phyloP scores from a whole-genome alignment of 37 sponge, comb jelly and placozoan genomes.

The Lycopodina hypogea region DNA sequence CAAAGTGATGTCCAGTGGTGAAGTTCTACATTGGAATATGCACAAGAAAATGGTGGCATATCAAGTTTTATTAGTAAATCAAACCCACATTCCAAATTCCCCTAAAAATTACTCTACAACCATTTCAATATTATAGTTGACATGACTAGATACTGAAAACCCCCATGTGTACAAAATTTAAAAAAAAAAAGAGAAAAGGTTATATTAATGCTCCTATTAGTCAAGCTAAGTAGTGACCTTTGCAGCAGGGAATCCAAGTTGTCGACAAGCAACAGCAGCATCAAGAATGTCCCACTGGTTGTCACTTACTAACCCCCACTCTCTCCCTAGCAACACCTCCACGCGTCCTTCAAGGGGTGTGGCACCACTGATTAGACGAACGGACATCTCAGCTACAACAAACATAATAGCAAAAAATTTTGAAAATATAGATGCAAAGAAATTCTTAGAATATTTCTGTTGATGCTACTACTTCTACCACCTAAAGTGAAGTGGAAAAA shows the following conservation, averaged over 20 bases:
- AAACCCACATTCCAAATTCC: not conserved
- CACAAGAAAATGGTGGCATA: not conserved
- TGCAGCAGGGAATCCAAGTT: slow-evolving; percentile 29
- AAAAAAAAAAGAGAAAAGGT: too few relatives aligned
- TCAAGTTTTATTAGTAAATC: not conserved
- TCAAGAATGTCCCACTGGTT: slow-evolving; percentile 27
- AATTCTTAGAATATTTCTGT: too few relatives aligned
- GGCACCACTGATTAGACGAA: slow-evolving; percentile 14
- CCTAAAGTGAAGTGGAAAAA: too few relatives aligned
- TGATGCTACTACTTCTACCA: too few relatives aligned
- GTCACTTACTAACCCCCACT: slow-evolving; percentile 17
- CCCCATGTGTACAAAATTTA: too few relatives aligned
- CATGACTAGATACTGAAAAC: too few relatives aligned
- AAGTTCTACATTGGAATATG: not conserved
- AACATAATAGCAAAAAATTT: not conserved
- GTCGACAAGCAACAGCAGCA: slow-evolving; percentile 32
- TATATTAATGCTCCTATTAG: too few relatives aligned
- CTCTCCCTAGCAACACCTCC: slow-evolving; percentile 11
- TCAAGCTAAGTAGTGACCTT: not conserved
- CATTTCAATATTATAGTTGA: too few relatives aligned
- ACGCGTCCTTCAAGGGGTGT: slow-evolving; percentile 23
- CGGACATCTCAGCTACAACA: slow-evolving; percentile 19
- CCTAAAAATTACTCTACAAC: not conserved
- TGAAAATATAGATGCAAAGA: not conserved
- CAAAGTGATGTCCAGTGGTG: not conserved